Base-by-base conservation (phyloP, 2,113 vertebrate genomes). In the Heterotis niloticus region DNA sequence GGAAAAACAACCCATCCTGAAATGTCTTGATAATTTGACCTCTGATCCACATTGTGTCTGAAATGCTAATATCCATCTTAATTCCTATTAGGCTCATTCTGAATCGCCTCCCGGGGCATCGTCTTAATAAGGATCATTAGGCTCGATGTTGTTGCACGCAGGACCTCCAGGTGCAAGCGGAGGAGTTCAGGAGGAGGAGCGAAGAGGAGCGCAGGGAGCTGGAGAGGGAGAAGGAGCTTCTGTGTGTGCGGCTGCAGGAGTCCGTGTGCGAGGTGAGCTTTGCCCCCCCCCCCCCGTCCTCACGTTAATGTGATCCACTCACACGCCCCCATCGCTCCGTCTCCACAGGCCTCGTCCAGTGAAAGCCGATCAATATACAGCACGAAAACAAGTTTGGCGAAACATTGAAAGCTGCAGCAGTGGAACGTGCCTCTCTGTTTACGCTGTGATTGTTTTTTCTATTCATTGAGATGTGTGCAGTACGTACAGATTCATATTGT, bases 171-270 rank as follows among this genome's bases (percentile, higher is more conserved):
- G 77, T 75, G 5, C 88, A 92, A 84, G 83, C 95, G 79, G 94
- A 97, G 10, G 94, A 96, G 81, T 88, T 94, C 86, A 94, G 91
- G 86, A 95, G 88, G 81, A 91, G 87, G 60, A 88, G 85, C 0
- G 93, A 94, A 78, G 89, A 90, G 86, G 90, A 94, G 52, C 91
- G 90, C 83, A 88, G 82, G 54, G 85, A 88, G 26, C 86, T 95
- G 66, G 93, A 95, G 85, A 94, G 90, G 65, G 95, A 98, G 82
- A 91, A 90, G 83, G 92, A 92, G 10, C 87, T 92, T 60, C 88
- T 96, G 24, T 88, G 80, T 72, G 85, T 80, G 24, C 94, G 93
- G 81, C 91, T 98, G 62, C 92, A 94, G 81, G 91, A 93, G 17
- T 92, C 94, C 69, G 90, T 91, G 71, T 84, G 87, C 11, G 93